Evolutionary conservation across 2,113 vertebrate genomes (phyloP).

Genomic region (Charina bottae): DNA sequence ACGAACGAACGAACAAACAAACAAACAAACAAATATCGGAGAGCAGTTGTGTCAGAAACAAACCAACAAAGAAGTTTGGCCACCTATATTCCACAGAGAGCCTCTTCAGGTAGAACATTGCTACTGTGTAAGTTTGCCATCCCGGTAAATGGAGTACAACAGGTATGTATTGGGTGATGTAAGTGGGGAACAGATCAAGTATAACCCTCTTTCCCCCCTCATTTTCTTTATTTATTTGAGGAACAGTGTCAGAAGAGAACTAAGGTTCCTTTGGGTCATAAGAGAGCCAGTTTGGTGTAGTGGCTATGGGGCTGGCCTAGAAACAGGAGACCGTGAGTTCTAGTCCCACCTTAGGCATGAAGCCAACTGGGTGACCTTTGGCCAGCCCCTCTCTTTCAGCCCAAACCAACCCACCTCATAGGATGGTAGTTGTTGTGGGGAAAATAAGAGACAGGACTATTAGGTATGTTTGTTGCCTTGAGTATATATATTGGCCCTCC

Average conservation of each 20-base stretch:
- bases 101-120: background rate
- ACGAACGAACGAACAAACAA: background rate
- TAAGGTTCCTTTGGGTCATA: background rate
- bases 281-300: background rate
- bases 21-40: background rate
- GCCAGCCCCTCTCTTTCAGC: background rate
- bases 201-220: background rate
- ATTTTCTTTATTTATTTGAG: background rate
- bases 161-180: background rate
- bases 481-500: too few species aligned
- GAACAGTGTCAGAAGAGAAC: background rate
- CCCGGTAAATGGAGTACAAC: background rate
- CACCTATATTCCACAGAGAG: background rate
- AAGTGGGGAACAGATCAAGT: background rate
- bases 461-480: background rate
- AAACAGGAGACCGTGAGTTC: background rate
- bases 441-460: background rate
- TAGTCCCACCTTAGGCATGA: background rate
- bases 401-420: background rate
- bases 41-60: slow-evolving; percentile 6
- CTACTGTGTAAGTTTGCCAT: background rate
- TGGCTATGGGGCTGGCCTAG: background rate
- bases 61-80: background rate
- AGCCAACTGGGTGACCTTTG: background rate
- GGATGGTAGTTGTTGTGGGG: background rate